Conservation (phyloP, 2,888 invertebrate species). For the Branchipolynoe longqiensis region DNA sequence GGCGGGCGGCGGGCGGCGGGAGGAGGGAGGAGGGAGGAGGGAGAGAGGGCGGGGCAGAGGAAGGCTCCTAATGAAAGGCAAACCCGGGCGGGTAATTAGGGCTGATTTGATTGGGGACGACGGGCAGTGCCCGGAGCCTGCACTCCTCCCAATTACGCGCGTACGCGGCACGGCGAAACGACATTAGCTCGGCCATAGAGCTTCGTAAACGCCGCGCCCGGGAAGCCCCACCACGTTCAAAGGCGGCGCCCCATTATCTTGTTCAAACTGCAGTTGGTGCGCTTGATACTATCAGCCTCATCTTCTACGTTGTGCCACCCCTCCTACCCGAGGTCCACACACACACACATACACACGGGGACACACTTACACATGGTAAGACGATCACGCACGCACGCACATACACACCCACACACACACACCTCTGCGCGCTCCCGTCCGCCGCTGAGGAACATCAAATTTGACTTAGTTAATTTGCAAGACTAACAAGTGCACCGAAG, state of each 20-base stretch:
- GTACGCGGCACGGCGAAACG: constrained; percentile 51
- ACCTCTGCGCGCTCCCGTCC: no score
- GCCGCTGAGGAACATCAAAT: constrained; percentile 49
- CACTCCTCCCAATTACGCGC: constrained; percentile 54
- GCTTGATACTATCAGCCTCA: constrained; percentile 38
- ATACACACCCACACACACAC: no score
- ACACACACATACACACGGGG: no score
- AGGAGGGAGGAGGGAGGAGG: not conserved
- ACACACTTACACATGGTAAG: no score
- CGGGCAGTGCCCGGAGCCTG: constrained; percentile 31
- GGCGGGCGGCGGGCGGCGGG: not conserved
- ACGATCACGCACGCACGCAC: no score
- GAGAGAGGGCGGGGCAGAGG: not conserved
- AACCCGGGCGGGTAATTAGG: constrained; percentile 50
- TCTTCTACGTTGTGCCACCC: constrained; percentile 21
- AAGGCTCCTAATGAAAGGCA: constrained; percentile 49
- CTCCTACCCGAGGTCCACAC: not conserved
- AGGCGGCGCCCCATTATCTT: constrained; percentile 51
- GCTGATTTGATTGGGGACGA: constrained; percentile 53
- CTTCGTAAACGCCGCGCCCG: constrained; percentile 48
- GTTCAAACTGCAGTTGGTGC: constrained; percentile 52
- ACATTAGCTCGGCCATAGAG: constrained; percentile 53
- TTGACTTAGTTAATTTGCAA: constrained; percentile 55
- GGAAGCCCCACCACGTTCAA: constrained; percentile 45
- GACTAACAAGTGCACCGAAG: constrained; percentile 45